phyloP scores from a whole-genome alignment of 2,113 vertebrate species.

The Felis catus region DNA sequence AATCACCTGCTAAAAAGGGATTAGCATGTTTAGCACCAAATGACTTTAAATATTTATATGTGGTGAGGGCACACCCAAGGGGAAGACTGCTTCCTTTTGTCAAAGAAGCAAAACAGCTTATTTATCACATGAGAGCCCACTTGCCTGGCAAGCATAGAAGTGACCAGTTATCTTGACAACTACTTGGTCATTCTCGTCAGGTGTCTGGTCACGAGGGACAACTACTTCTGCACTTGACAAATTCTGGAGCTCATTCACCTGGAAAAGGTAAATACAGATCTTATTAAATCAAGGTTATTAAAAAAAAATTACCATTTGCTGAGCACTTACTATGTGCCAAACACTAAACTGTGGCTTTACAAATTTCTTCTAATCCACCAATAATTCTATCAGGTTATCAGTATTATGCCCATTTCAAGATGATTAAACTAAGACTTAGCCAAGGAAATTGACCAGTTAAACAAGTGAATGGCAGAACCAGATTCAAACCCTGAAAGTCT shows the following conservation, averaged over 20 bases:
- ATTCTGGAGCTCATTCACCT: conserved; percentile 99
- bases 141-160: conserved; percentile 99
- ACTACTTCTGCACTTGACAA: conserved; percentile 98
- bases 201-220: conserved; percentile 98
- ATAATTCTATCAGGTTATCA: neutral
- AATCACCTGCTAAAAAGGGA: neutral
- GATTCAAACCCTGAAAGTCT: neutral
- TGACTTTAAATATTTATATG: neutral
- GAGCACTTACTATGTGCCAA: neutral
- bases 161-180: conserved; percentile 99
- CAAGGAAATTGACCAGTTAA: neutral
- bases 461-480: neutral
- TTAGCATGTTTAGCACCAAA: neutral
- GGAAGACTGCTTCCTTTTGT: neutral
- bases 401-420: neutral
- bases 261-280: conserved; percentile 44
- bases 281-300: neutral
- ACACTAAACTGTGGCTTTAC: conserved; percentile 21
- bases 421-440: neutral
- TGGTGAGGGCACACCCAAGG: neutral
- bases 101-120: neutral
- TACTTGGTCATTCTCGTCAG: conserved; percentile 98
- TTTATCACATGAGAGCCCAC: conserved; percentile 23
- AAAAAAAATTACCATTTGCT: neutral
- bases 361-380: neutral